A percentile compares a stretch with the other conserved stretches of the same genome.
Evolutionary conservation across 92 coral and sea anemone species (phyloP).

Genomic region (Meandrina meandrites): DNA sequence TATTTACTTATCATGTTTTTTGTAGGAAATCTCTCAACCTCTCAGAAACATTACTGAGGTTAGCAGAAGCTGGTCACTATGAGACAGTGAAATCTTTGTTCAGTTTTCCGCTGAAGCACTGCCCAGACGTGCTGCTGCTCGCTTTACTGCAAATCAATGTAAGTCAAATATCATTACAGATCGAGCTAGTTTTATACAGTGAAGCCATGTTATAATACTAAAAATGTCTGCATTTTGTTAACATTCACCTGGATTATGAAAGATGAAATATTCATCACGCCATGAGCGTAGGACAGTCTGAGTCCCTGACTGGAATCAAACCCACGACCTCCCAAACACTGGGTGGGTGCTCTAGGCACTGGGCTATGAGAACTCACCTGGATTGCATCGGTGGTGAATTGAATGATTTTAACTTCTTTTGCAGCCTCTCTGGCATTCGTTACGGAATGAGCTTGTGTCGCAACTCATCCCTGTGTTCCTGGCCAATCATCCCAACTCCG

Average conservation of each 20-base stretch:
- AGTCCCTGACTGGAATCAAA: too few relatives aligned
- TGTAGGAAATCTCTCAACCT: constrained; percentile 90
- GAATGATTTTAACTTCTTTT: not conserved
- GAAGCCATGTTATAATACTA: too few relatives aligned
- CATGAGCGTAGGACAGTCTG: too few relatives aligned
- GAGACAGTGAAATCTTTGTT: constrained; percentile 83
- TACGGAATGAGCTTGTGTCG: constrained; percentile 84
- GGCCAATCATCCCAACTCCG: constrained; percentile 96
- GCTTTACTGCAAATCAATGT: constrained; percentile 96
- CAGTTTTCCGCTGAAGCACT: constrained; percentile 85
- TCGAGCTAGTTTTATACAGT: not conserved
- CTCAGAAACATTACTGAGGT: constrained; percentile 80
- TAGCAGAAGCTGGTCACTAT: constrained; percentile 97
- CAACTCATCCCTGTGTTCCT: constrained; percentile 89
- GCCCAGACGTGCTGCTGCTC: constrained; percentile 91
- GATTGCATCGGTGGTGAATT: not conserved
- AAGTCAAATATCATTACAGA: constrained; percentile 22
- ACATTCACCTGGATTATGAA: too few relatives aligned
- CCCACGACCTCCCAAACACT: too few relatives aligned
- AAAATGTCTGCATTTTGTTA: too few relatives aligned
- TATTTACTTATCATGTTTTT: not conserved
- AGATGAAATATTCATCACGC: too few relatives aligned
- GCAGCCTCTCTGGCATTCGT: constrained; percentile 94
- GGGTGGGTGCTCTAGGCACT: too few relatives aligned
- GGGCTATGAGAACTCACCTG: not conserved